phyloP scores from a whole-genome alignment of 2,113 vertebrate species.

The Coreoperca whiteheadi region DNA sequence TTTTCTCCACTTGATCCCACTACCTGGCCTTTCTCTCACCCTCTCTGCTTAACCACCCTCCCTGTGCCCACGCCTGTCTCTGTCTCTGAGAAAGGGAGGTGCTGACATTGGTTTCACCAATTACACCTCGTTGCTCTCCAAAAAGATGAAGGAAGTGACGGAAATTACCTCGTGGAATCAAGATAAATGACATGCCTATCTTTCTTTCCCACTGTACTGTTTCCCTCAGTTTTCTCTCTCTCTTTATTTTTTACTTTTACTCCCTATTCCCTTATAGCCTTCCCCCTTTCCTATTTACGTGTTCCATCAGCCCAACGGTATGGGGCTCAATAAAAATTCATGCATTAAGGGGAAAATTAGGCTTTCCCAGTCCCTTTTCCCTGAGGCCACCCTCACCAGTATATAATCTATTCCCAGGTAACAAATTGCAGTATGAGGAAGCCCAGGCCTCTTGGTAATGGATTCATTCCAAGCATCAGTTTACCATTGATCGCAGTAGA shows the following conservation, averaged over 20 bases:
- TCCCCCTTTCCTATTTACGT: conserved; percentile 31
- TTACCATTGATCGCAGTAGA: conserved; percentile 64
- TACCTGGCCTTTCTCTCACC: conserved; percentile 6
- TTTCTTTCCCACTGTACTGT: not conserved
- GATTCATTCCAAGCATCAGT: conserved; percentile 58
- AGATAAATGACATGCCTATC: not conserved
- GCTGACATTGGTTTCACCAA: conserved; percentile 2
- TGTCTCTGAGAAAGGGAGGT: not conserved
- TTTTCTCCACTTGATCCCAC: conserved; percentile 2
- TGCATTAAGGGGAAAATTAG: conserved; percentile 57
- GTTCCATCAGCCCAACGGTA: conserved; percentile 32
- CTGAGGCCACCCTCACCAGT: conserved; percentile 30
- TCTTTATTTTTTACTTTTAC: conserved; percentile 6
- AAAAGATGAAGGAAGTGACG: conserved; percentile 15
- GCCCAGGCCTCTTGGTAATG: conserved; percentile 49
- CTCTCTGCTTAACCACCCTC: not conserved
- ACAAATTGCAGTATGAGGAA: conserved; percentile 50
- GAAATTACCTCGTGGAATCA: conserved; percentile 21
- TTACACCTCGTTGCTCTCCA: not conserved
- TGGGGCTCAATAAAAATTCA: conserved; percentile 45
- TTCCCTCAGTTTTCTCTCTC: not conserved
- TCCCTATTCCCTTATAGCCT: not conserved
- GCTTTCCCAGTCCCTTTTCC: conserved; percentile 31
- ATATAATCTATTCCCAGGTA: conserved; percentile 49
- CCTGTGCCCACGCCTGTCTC: not conserved